A percentile compares a stretch with the other conserved stretches of the same genome.
Conservation (phyloP, 2,797 vertebrate genomes). For the Dallia pectoralis region DNA sequence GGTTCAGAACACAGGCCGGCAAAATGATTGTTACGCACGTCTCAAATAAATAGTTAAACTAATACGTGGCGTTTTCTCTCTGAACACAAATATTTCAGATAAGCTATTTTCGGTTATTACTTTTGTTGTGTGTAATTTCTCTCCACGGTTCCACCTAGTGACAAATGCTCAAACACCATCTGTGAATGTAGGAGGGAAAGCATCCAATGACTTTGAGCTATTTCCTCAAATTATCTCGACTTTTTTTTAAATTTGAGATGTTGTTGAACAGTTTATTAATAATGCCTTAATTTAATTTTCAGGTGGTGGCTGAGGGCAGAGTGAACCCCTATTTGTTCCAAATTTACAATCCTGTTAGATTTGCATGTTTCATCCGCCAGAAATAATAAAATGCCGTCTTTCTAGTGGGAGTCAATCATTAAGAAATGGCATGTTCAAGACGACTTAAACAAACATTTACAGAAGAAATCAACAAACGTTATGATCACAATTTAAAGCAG, state of each 20-base stretch:
- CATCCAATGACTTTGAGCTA: background rate
- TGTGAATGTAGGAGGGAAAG: conserved; percentile 3
- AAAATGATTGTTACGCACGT: no score
- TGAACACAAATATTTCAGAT: background rate
- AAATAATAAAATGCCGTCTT: conserved; percentile 46
- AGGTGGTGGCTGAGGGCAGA: conserved; percentile 15
- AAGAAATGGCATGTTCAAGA: conserved; percentile 37
- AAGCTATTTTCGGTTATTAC: background rate
- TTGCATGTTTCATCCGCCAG: conserved; percentile 42
- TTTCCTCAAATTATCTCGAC: conserved; percentile 28
- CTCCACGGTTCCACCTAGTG: background rate
- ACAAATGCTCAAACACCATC: background rate
- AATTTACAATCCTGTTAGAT: conserved; percentile 42
- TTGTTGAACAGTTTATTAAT: conserved; percentile 27
- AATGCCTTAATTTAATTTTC: conserved; percentile 42
- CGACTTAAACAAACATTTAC: conserved; percentile 15
- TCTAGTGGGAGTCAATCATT: conserved; percentile 42
- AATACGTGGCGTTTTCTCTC: no score
- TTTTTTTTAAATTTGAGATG: conserved; percentile 20
- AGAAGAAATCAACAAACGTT: conserved; percentile 19
- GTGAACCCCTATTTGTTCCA: conserved; percentile 43
- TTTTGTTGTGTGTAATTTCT: background rate
- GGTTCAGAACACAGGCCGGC: no score
- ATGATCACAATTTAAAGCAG: conserved; percentile 29
- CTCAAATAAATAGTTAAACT: no score